A percentile compares a stretch with the other conserved stretches of the same genome.
phyloP scores from a whole-genome alignment of 2,113 vertebrate species.

The Triplophysa tibetana region DNA sequence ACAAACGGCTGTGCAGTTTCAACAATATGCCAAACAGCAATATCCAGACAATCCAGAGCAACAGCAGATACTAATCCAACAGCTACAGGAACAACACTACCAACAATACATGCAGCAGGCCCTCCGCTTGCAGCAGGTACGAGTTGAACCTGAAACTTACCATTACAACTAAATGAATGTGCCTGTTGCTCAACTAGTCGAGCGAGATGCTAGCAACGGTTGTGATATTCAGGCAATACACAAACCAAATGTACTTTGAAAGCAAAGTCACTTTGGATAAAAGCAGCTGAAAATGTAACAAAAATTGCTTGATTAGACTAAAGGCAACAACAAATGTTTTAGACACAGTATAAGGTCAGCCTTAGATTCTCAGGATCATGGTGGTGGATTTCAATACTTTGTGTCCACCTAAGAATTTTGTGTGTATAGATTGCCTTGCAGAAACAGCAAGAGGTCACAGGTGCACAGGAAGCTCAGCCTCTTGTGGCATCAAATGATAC shows the following conservation, averaged over 20 bases:
- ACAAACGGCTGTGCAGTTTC: constrained; percentile 94
- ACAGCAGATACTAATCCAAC: constrained; percentile 91
- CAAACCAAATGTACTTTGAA: too few species aligned
- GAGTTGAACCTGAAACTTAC: constrained; percentile 74
- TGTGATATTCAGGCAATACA: too few species aligned
- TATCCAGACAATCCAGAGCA: constrained; percentile 92
- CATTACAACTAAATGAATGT: too few species aligned
- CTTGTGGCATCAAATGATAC: constrained; percentile 71
- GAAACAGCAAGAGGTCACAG: constrained; percentile 83
- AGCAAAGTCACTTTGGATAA: too few species aligned
- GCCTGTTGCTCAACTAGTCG: too few species aligned
- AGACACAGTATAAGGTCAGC: neutral
- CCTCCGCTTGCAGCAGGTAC: constrained; percentile 88
- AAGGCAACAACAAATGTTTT: neutral
- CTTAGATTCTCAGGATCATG: neutral
- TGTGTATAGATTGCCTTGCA: constrained; percentile 83
- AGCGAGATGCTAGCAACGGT: too few species aligned
- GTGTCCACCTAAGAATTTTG: neutral
- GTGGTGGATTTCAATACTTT: neutral
- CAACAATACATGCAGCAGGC: constrained; percentile 97
- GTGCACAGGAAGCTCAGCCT: constrained; percentile 61
- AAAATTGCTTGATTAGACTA: neutral
- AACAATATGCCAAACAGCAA: constrained; percentile 93
- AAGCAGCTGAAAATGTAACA: too few species aligned
- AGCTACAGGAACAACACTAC: constrained; percentile 96